These are phyloP conservation scores for Patiria pectinifera DNA, from an alignment of 53 echinoderm and acorn worm genomes.

Conservation along the genomic window DNA sequence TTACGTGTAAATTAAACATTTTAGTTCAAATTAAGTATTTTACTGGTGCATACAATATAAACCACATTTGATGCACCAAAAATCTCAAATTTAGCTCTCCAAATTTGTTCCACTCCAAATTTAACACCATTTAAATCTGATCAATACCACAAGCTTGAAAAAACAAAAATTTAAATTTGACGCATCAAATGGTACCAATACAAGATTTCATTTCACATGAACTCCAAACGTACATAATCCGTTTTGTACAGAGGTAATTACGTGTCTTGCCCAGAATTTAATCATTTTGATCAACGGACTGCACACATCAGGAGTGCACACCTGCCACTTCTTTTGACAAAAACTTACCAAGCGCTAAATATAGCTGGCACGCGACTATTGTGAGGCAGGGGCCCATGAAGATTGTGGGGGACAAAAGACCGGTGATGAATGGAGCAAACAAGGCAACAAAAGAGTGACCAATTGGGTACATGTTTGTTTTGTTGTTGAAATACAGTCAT, in stretches of 20 bases:
- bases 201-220: background rate
- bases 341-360: slow-evolving; percentile 34
- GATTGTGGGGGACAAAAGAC: slow-evolving; percentile 29
- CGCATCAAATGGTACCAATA: background rate
- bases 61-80: no score
- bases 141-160: background rate
- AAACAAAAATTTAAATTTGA: background rate
- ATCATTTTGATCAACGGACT: background rate
- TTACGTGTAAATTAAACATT: no score
- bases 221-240: background rate
- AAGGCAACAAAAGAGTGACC: slow-evolving; percentile 19
- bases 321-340: slow-evolving; percentile 58
- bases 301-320: slow-evolving; percentile 25
- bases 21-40: no score
- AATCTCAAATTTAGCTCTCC: background rate
- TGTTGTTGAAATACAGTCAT: slow-evolving; percentile 4
- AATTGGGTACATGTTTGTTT: slow-evolving; percentile 37
- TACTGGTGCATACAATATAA: no score
- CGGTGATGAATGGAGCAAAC: background rate
- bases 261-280: background rate
- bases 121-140: background rate
- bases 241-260: background rate
- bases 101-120: background rate
- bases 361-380: slow-evolving; percentile 59
- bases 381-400: background rate